Conservation (phyloP, 2,888 invertebrate genomes). For the Nomada ferruginata region DNA sequence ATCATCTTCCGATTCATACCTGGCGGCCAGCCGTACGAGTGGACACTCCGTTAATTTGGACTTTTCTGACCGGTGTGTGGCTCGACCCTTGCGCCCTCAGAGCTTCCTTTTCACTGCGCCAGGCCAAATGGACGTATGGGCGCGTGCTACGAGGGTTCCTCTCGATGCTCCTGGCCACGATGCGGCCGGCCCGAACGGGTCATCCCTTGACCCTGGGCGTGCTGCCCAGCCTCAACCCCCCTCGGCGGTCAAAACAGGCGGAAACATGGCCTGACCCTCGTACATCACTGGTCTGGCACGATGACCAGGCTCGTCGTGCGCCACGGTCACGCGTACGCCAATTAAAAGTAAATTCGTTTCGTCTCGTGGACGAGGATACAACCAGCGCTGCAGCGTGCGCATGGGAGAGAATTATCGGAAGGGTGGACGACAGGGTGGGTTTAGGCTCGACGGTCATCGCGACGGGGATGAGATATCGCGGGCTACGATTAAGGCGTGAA, state of each 20-base stretch:
- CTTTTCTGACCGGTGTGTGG: slow-evolving; percentile 46
- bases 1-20: slow-evolving; percentile 48
- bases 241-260: slow-evolving; percentile 84
- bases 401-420: slow-evolving; percentile 27
- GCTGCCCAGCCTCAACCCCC: slow-evolving; percentile 81
- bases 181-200: slow-evolving; percentile 75
- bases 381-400: not conserved
- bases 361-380: slow-evolving; percentile 4
- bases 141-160: slow-evolving; percentile 67
- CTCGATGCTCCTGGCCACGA: slow-evolving; percentile 77
- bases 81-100: slow-evolving; percentile 21
- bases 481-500: slow-evolving; percentile 44
- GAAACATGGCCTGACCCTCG: slow-evolving; percentile 84
- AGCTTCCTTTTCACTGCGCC: slow-evolving; percentile 20
- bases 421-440: slow-evolving; percentile 8
- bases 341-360: slow-evolving; percentile 71
- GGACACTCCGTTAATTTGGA: slow-evolving; percentile 69
- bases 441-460: not conserved
- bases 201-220: slow-evolving; percentile 82
- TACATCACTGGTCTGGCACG: slow-evolving; percentile 74
- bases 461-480: slow-evolving; percentile 37
- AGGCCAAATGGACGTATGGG: slow-evolving; percentile 35
- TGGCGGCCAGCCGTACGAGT: slow-evolving; percentile 21
- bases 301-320: slow-evolving; percentile 7
- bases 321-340: slow-evolving; percentile 55